Evolutionary conservation across 2,888 invertebrate species (phyloP).

Genomic region (Schrankia costaestrigalis): DNA sequence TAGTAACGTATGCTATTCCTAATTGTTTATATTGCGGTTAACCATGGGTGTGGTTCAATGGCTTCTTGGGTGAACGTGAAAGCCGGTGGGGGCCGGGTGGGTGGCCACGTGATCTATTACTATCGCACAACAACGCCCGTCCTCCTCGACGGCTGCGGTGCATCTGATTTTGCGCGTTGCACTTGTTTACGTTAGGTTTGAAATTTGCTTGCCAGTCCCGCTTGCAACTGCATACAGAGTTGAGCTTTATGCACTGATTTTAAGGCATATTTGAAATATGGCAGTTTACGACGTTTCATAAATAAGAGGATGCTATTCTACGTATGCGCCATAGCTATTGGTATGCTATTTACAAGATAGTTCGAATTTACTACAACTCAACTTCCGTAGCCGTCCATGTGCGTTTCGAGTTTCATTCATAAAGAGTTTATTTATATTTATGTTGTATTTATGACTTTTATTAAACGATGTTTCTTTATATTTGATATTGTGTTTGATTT

Average conservation of each 20-base stretch:
- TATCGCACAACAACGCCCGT: conserved; percentile 27
- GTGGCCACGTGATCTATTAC: conserved; percentile 47
- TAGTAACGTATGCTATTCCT: neutral
- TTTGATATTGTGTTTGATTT: too few species aligned
- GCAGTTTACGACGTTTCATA: conserved; percentile 12
- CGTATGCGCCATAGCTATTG: conserved; percentile 1
- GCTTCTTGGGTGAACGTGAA: conserved; percentile 37
- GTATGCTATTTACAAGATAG: conserved; percentile 9
- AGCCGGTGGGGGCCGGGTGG: conserved; percentile 24
- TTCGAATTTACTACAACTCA: conserved; percentile 15
- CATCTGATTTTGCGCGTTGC: conserved; percentile 54
- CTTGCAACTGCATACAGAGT: conserved; percentile 13
- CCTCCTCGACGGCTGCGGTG: conserved; percentile 32
- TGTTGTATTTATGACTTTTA: neutral
- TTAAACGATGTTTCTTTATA: too few species aligned
- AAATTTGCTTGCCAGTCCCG: conserved; percentile 13
- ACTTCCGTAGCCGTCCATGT: conserved; percentile 5
- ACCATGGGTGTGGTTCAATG: conserved; percentile 55
- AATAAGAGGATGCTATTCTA: conserved; percentile 11
- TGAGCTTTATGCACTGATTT: conserved; percentile 11
- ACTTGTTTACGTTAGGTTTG: conserved; percentile 25
- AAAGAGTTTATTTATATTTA: neutral
- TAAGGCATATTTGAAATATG: conserved; percentile 7
- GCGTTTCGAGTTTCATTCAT: conserved; percentile 23
- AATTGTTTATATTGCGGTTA: conserved; percentile 20